Evolutionary conservation across 2,888 invertebrate genomes (phyloP).

Genomic region (Hesperia comma): DNA sequence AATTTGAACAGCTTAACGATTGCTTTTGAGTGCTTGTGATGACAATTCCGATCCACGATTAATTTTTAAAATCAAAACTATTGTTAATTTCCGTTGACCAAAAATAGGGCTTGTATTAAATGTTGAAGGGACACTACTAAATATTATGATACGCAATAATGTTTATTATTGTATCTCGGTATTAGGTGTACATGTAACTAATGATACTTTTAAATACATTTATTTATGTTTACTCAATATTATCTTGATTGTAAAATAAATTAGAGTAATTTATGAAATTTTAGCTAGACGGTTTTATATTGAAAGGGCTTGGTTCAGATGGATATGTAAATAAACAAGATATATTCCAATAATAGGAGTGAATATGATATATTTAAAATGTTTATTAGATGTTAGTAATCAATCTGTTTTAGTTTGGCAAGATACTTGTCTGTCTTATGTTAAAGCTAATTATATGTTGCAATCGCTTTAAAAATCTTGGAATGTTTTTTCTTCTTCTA

Average conservation of each 20-base stretch:
- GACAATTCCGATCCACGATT: conserved; percentile 1
- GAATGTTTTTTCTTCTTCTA: conserved; percentile 6
- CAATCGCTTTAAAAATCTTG: neutral
- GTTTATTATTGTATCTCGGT: conserved; percentile 61
- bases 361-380: conserved; percentile 1
- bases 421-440: neutral
- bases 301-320: conserved; percentile 11
- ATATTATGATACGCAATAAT: conserved; percentile 31
- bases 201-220: conserved; percentile 55
- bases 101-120: neutral
- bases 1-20: neutral
- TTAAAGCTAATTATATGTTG: conserved; percentile 16
- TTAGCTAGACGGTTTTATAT: conserved; percentile 66
- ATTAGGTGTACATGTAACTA: conserved; percentile 65
- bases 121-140: neutral
- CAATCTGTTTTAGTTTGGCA: neutral
- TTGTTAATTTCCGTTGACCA: neutral
- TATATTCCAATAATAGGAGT: conserved; percentile 8
- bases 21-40: neutral
- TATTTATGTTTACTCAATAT: conserved; percentile 67
- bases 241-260: conserved; percentile 69
- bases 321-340: conserved; percentile 13
- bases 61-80: neutral
- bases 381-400: neutral
- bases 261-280: conserved; percentile 67